These are phyloP conservation scores for Limnothrissa miodon DNA, from an alignment of 2,113 vertebrate species.

Conservation along the genomic window DNA sequence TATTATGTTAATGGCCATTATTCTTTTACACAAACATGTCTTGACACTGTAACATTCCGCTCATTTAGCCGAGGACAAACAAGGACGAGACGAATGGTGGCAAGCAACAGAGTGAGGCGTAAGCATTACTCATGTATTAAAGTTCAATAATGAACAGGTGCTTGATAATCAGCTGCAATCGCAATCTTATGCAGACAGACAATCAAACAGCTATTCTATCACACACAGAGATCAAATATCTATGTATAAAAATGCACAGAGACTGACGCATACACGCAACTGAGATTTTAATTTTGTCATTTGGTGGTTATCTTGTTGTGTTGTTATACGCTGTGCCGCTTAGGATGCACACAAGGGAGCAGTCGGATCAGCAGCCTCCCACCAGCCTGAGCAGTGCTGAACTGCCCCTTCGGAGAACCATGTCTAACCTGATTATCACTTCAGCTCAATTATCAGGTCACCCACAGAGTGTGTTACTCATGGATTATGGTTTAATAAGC, in stretches of 20 bases:
- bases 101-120: conserved; percentile 26
- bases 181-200: neutral
- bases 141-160: conserved; percentile 29
- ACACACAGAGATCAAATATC: neutral
- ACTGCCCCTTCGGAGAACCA: conserved; percentile 1
- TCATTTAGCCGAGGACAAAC: conserved; percentile 25
- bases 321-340: conserved; percentile 1
- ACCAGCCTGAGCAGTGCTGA: conserved; percentile 1
- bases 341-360: neutral
- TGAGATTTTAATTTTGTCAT: conserved; percentile 22
- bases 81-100: conserved; percentile 37
- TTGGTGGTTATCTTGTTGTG: neutral
- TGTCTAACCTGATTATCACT: conserved; percentile 50
- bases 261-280: conserved; percentile 4
- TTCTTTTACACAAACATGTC: conserved; percentile 39
- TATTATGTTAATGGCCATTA: conserved; percentile 42
- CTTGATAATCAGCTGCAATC: conserved; percentile 31
- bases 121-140: conserved; percentile 17
- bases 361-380: neutral
- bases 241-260: no score
- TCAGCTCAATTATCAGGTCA: conserved; percentile 51
- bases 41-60: conserved; percentile 30
- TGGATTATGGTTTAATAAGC: conserved; percentile 53
- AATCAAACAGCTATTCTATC: no score
- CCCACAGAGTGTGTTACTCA: conserved; percentile 39